These are phyloP conservation scores for Isurus oxyrinchus DNA, from an alignment of 2,113 vertebrate genomes.

Conservation along the genomic window DNA sequence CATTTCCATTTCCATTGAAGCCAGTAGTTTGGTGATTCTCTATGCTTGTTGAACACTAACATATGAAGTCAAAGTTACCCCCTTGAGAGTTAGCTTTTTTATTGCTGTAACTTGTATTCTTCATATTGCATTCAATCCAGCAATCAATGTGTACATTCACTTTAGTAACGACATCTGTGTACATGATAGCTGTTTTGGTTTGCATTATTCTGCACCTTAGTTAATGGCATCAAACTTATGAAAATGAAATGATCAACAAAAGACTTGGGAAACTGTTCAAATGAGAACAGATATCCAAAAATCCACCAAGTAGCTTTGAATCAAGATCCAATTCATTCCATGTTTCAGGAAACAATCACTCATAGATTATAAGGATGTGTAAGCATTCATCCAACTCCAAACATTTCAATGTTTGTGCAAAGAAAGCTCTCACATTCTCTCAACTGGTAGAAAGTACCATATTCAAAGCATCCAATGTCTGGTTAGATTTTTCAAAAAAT, in stretches of 20 bases:
- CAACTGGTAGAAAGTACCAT: too few species aligned
- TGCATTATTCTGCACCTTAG: background rate
- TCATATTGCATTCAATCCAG: background rate
- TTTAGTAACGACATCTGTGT: background rate
- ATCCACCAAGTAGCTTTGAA: background rate
- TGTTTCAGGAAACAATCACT: background rate
- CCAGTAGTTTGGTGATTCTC: background rate
- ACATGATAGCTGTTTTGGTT: background rate
- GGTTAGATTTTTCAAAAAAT: background rate
- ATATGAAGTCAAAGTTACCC: background rate
- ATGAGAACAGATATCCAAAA: background rate
- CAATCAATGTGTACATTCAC: background rate
- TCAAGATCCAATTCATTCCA: background rate
- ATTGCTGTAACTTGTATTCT: background rate
- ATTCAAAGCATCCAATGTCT: background rate
- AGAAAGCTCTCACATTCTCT: background rate
- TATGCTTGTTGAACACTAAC: background rate
- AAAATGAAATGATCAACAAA: background rate
- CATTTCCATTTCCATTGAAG: background rate
- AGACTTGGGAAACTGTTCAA: background rate
- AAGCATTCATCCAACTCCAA: too few species aligned
- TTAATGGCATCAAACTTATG: background rate
- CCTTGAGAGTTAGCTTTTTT: background rate
- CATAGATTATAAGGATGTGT: too few species aligned
- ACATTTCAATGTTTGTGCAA: too few species aligned